A percentile compares a stretch with the other conserved stretches of the same genome.
These are phyloP conservation scores for Dendrolimus houi DNA, from an alignment of 2,888 invertebrate species.

Conservation along the genomic window DNA sequence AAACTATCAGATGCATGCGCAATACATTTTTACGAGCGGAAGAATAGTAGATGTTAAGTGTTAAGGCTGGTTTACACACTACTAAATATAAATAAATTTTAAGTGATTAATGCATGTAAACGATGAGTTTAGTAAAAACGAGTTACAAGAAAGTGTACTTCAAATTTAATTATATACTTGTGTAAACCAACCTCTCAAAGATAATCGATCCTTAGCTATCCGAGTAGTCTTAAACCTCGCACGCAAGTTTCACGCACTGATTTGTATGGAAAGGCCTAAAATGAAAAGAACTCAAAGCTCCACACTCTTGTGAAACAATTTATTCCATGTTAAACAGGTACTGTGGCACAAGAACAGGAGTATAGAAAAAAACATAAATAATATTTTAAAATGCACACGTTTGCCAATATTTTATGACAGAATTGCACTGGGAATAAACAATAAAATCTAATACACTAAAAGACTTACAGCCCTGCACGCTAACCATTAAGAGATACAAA, in stretches of 20 bases:
- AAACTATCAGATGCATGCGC: too few relatives aligned
- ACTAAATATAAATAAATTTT: too few relatives aligned
- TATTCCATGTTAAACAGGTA: slow-evolving; percentile 40
- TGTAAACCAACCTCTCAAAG: too few relatives aligned
- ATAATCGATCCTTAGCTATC: too few relatives aligned
- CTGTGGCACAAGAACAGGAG: slow-evolving; percentile 48
- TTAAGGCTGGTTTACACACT: too few relatives aligned
- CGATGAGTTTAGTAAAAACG: too few relatives aligned
- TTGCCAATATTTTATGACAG: slow-evolving; percentile 39
- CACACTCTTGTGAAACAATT: slow-evolving; percentile 49
- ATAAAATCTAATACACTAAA: slow-evolving; percentile 28
- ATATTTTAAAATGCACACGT: slow-evolving; percentile 25
- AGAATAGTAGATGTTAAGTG: too few relatives aligned
- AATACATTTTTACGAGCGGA: too few relatives aligned
- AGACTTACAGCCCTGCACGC: slow-evolving; percentile 29
- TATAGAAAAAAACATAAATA: slow-evolving; percentile 38
- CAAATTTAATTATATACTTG: too few relatives aligned
- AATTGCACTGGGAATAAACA: slow-evolving; percentile 33
- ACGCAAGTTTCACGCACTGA: background rate
- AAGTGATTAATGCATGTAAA: too few relatives aligned
- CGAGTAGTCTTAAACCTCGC: too few relatives aligned
- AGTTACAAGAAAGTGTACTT: too few relatives aligned
- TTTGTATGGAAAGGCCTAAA: slow-evolving; percentile 2
- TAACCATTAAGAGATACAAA: slow-evolving; percentile 7
- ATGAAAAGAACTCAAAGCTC: slow-evolving; percentile 39